These are phyloP conservation scores for Ascaphus truei DNA, from an alignment of 2,113 vertebrate species.

Conservation along the genomic window DNA sequence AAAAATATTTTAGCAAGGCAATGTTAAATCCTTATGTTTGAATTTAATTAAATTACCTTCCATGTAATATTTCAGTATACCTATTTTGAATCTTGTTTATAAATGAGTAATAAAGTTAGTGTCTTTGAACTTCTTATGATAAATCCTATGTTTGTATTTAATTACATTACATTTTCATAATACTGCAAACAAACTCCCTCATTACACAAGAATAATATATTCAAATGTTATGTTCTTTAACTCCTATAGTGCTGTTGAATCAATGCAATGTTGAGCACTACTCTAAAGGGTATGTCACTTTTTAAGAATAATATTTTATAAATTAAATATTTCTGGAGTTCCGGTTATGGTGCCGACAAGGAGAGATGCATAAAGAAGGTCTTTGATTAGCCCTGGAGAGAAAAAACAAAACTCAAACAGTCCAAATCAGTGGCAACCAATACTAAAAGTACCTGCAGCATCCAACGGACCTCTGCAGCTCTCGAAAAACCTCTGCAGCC, in stretches of 20 bases:
- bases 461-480: too few species aligned
- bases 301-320: too few species aligned
- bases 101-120: constrained; percentile 5
- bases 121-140: background rate
- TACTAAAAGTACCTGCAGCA: too few species aligned
- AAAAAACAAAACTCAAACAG: too few species aligned
- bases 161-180: background rate
- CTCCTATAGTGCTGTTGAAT: background rate
- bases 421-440: too few species aligned
- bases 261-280: background rate
- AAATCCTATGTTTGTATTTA: constrained; percentile 4
- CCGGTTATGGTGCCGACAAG: too few species aligned
- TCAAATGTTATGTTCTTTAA: background rate
- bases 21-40: constrained; percentile 9
- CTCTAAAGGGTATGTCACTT: too few species aligned
- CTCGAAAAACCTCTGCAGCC: too few species aligned
- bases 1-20: background rate
- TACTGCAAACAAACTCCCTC: background rate
- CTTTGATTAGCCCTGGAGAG: too few species aligned
- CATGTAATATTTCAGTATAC: background rate
- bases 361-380: too few species aligned
- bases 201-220: background rate
- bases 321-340: too few species aligned
- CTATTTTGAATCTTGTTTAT: background rate
- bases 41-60: constrained; percentile 14